These are phyloP conservation scores for Tipula unca DNA, from an alignment of 2,888 invertebrate species.

Conservation along the genomic window DNA sequence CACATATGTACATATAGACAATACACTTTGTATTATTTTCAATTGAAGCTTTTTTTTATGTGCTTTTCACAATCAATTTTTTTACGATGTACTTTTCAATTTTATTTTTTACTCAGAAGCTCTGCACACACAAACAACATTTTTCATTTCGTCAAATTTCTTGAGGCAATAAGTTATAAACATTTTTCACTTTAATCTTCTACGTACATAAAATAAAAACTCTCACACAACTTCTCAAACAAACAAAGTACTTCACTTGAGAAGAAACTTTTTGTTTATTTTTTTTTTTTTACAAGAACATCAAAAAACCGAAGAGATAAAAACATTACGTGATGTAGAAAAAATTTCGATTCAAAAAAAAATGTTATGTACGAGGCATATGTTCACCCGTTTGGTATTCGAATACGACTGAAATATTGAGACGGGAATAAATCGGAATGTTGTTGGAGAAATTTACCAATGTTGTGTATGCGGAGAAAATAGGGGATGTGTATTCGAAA, in stretches of 20 bases:
- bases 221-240: neutral
- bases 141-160: neutral
- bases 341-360: neutral
- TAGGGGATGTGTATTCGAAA: neutral
- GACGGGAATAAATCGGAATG: neutral
- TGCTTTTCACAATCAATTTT: neutral
- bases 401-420: neutral
- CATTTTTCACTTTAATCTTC: neutral
- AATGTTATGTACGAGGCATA: neutral
- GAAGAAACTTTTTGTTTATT: neutral
- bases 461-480: neutral
- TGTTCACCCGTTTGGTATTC: neutral
- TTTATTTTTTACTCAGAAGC: neutral
- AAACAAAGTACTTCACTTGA: neutral
- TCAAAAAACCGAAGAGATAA: neutral
- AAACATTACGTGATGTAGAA: neutral
- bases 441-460: neutral
- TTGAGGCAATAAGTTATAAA: neutral
- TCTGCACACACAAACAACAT: neutral
- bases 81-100: neutral
- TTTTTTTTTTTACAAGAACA: too few relatives aligned
- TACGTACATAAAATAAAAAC: neutral
- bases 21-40: neutral
- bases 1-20: neutral
- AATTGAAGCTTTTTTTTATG: neutral